Percentiles rank a stretch among this genome's conserved stretches.
phyloP scores from a whole-genome alignment of 2,113 vertebrate genomes.

The Nothobranchius kuhntae region DNA sequence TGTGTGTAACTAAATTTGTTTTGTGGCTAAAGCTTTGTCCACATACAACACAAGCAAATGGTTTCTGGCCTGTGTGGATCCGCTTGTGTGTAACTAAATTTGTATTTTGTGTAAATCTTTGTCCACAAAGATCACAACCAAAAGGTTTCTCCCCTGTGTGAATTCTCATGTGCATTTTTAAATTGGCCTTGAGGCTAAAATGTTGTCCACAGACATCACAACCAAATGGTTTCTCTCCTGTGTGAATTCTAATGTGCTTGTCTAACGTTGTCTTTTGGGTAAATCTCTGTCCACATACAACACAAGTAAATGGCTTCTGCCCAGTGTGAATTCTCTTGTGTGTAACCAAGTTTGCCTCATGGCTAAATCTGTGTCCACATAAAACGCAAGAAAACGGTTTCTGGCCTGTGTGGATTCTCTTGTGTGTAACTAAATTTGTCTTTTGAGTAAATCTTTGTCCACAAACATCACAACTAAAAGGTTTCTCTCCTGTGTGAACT shows the following conservation, averaged over 20 bases:
- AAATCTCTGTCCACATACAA: neutral
- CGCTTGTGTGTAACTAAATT: neutral
- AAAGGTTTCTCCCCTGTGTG: neutral
- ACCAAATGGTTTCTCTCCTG: neutral
- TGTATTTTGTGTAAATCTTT: neutral
- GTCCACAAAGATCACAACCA: neutral
- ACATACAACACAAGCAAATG: neutral
- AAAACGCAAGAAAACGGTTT: neutral
- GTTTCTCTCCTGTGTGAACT: neutral
- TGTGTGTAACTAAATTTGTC: neutral
- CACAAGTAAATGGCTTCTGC: neutral
- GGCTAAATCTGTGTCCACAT: neutral
- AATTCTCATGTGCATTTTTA: neutral
- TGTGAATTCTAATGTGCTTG: neutral
- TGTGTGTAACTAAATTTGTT: neutral
- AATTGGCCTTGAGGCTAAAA: neutral
- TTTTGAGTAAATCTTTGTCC: neutral
- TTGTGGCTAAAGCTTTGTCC: neutral
- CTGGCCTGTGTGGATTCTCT: neutral
- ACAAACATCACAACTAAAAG: neutral
- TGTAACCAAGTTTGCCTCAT: neutral
- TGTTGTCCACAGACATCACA: neutral
- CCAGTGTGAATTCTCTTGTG: neutral
- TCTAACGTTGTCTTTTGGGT: neutral
- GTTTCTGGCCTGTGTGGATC: constrained; percentile 1